Percentiles rank a stretch among this genome's conserved stretches.
Evolutionary conservation across 2,113 vertebrate genomes (phyloP).

Genomic region (Calypte anna): DNA sequence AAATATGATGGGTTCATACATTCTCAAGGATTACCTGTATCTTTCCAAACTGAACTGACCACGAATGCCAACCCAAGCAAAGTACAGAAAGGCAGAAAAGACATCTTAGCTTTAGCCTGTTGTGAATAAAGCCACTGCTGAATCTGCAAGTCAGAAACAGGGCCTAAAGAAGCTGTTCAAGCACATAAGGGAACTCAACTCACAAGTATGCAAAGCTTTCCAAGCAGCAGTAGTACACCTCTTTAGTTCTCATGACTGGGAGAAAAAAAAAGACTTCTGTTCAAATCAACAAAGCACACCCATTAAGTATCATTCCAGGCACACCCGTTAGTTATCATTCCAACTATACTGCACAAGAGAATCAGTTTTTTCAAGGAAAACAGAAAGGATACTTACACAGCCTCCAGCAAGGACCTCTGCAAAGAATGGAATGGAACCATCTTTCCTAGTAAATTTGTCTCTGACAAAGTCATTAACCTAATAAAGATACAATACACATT

Average conservation of each 20-base stretch:
- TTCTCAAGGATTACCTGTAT: neutral
- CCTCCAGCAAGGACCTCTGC: slow-evolving; percentile 91
- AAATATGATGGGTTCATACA: neutral
- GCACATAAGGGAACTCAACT: neutral
- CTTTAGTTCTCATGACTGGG: neutral
- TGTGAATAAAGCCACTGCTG: neutral
- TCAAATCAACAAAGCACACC: neutral
- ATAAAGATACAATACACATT: slow-evolving; percentile 66
- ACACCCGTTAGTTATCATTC: neutral
- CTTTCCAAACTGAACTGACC: neutral
- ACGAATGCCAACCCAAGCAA: neutral
- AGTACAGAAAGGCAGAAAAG: neutral
- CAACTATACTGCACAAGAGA: neutral
- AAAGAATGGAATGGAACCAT: slow-evolving; percentile 84
- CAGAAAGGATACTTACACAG: slow-evolving; percentile 84
- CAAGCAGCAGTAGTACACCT: neutral
- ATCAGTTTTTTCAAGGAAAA: neutral
- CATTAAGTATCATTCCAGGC: neutral
- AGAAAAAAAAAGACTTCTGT: neutral
- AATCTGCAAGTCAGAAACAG: neutral
- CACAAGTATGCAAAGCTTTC: neutral
- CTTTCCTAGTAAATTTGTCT: slow-evolving; percentile 91
- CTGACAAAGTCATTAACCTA: slow-evolving; percentile 97
- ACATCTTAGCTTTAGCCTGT: neutral
- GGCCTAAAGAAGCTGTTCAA: neutral